Conservation (phyloP, 2,797 vertebrate species). For the Gallinago stenura region DNA sequence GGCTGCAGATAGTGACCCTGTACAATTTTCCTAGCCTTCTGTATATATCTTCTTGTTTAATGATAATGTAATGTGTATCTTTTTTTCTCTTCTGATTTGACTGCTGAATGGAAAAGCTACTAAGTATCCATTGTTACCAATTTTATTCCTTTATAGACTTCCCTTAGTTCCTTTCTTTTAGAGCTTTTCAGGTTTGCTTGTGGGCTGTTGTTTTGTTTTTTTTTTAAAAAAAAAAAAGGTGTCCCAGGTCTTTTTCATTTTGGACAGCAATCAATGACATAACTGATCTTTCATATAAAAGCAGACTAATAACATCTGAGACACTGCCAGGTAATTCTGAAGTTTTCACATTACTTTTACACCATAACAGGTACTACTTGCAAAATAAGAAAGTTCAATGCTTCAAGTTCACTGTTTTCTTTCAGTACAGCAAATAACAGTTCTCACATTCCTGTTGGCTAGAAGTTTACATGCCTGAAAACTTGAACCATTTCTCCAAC, state of each 20-base stretch:
- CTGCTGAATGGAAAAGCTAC: not conserved
- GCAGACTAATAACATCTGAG: not conserved
- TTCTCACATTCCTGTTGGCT: not conserved
- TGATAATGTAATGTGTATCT: accelerated
- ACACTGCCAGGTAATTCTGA: not conserved
- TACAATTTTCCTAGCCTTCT: not conserved
- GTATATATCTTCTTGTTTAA: not conserved
- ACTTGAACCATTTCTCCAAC: not conserved
- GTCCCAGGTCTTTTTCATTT: not conserved
- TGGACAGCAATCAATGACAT: accelerated
- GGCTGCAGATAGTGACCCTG: not conserved
- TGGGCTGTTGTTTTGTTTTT: too few relatives aligned
- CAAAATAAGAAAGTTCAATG: not conserved
- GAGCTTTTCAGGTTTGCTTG: not conserved
- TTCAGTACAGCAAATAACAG: not conserved
- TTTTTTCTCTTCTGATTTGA: not conserved
- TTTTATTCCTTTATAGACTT: not conserved
- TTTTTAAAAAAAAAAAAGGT: not conserved
- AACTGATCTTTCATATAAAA: not conserved
- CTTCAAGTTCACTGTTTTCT: not conserved
- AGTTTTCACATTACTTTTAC: not conserved
- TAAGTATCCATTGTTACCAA: not conserved
- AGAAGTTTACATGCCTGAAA: not conserved
- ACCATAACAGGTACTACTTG: not conserved
- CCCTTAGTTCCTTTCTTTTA: not conserved